Base-by-base conservation (phyloP, 53 echinoderm and acorn worm species). In the Astropecten irregularis region DNA sequence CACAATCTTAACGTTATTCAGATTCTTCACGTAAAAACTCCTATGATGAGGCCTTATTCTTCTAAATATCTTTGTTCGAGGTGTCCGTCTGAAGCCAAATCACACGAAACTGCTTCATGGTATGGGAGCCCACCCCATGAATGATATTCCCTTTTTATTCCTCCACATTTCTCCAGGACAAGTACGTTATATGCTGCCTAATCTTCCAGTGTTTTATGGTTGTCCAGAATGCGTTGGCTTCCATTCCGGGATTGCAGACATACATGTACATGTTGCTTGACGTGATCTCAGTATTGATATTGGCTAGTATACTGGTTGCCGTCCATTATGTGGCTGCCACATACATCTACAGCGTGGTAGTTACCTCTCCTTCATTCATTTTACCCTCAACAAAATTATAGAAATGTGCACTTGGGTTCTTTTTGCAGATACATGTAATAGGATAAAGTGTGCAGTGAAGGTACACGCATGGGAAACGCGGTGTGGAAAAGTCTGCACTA, bases 131-230 rank as follows among this genome's bases (percentile, higher is more conserved):
- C 5, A n/a, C 7, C n/a, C 42, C 13, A 25, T 7, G 19, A 14
- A 5, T 34, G 15, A 0, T 19, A 31, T 66, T 14, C 8, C 18
- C 15, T 39, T 7, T 37, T 39, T 1, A 30, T 1, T 63, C 50
- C 37, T 71, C n/a, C 11, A 23, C n/a, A n/a, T n/a, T n/a, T n/a
- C n/a, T n/a, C n/a, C 50, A 90, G 90, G 90, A 90, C 86, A 86
- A 90, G 82, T 90, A 86, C 38, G 85, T 90, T 35, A 70, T 90
- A 22, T 90, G 70, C 10, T 90, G 90, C 26, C 71, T 90, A 37
- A 63, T 85, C 27, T 90, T 90, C 81, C 90, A 90, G 52, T 90
- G 90, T 55, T 8, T 86, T 16, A 66, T 71, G 54, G 90, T 90
- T 38, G 81, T 70, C 35, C 90, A 90, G 73, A 90, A 90, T 56